Base-by-base conservation (phyloP, 2,888 invertebrate species). In the Drosophila subsilvestris region DNA sequence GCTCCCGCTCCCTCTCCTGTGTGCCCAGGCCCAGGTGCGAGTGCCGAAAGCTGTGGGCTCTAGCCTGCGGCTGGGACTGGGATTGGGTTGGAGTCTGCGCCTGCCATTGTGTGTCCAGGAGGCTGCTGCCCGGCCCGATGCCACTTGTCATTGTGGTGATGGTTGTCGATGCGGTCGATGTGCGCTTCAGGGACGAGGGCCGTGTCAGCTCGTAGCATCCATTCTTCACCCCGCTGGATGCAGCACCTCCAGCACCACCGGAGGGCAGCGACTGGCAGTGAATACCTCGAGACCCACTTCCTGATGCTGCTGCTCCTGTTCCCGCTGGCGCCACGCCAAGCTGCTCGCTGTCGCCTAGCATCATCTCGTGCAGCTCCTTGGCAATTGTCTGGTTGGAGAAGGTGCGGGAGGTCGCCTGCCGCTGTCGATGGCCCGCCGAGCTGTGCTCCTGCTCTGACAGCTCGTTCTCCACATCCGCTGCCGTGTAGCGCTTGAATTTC, bases 401-500 rank as follows among this genome's bases (percentile, higher is more conserved):
- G 29, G 90, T 91, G 47, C 89, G 80, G 14, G 82, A 86, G 3
- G 90, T 80, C 2, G 76, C 75, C 59, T 78, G 81, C 63, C 90
- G 88, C 61, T 79, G 86, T 50, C 85, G 88, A 51, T 86, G 90
- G 10, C 80, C 87, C 37, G 85, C 86, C 18, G 86, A 78, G 61
- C 87, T 89, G 37, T 84, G 80, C 53, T 92, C 91, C 72, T 90
- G 90, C 68, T 91, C 92, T 7, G 91, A 91, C 22, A 89, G 79
- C 51, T 91, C 90, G 56, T 88, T 88, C 58, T 91, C 91, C n/a
- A 90, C 86, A 63, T 90, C 90, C 9, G 90, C 88, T 27, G 89
- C 80, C 8, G 90, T 90, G 56, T 89, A 91, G 42, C 90, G 90
- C 50, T 91, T 91, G 69, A 90, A 88, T 88, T 91, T 91, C 91